phyloP scores from a whole-genome alignment of 2,888 invertebrate species.

The Perizoma affinitatum region DNA sequence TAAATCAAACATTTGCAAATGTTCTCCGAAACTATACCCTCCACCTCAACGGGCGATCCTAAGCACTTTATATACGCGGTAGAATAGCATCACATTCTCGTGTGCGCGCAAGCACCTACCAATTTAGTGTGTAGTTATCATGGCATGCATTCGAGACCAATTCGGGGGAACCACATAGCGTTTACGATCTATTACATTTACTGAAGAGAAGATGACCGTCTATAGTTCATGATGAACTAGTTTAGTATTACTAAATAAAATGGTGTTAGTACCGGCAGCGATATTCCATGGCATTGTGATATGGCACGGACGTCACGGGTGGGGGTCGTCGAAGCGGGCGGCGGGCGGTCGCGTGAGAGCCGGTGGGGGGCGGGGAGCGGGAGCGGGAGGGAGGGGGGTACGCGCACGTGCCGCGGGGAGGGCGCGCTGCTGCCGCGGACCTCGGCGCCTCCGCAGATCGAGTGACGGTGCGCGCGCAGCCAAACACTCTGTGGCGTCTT shows the following conservation, averaged over 20 bases:
- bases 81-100: conserved; percentile 34
- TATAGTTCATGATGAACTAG: conserved; percentile 54
- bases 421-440: conserved; percentile 45
- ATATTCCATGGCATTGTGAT: conserved; percentile 82
- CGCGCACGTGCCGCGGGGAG: conserved; percentile 41
- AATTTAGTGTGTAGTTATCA: conserved; percentile 42
- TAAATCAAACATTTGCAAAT: conserved; percentile 20
- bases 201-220: conserved; percentile 47
- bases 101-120: conserved; percentile 56
- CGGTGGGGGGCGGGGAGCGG: conserved; percentile 47
- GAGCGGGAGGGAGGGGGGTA: conserved; percentile 39
- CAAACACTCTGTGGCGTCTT: conserved; percentile 75
- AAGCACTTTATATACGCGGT: conserved; percentile 37
- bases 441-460: conserved; percentile 63
- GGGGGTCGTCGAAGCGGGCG: conserved; percentile 71
- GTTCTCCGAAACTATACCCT: conserved; percentile 22
- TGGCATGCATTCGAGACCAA: conserved; percentile 61
- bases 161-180: conserved; percentile 37
- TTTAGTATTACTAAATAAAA: conserved; percentile 81
- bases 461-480: conserved; percentile 68
- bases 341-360: conserved; percentile 66
- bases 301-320: conserved; percentile 78
- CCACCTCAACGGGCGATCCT: conserved; percentile 35
- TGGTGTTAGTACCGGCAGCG: conserved; percentile 85
- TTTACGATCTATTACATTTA: conserved; percentile 27